Conservation (phyloP, 2,888 invertebrate species). For the Papilio protenor region DNA sequence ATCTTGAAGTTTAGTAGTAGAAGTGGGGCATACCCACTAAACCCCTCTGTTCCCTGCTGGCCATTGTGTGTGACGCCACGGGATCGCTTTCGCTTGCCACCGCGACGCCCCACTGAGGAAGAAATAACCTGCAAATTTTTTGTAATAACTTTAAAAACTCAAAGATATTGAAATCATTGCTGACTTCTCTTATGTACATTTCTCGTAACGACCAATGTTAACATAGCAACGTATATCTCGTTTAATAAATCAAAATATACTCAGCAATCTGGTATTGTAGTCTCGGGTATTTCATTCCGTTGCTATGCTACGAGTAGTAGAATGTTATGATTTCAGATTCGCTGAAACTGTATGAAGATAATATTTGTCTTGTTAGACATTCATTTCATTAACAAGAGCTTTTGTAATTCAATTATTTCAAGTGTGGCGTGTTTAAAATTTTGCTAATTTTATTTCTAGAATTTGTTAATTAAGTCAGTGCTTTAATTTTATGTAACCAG, state of each 20-base stretch:
- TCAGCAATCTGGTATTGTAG: not conserved
- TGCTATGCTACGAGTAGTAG: slow-evolving; percentile 1
- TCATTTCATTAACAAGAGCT: slow-evolving; percentile 21
- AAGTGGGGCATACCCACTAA: too few species aligned
- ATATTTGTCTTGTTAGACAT: slow-evolving; percentile 24
- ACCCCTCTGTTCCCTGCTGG: too few species aligned
- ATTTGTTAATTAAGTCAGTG: not conserved
- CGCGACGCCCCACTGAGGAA: too few species aligned
- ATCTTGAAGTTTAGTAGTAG: too few species aligned
- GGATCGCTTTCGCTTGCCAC: too few species aligned
- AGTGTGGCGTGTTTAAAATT: slow-evolving; percentile 4
- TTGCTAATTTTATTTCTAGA: not conserved
- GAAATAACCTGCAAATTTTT: too few species aligned
- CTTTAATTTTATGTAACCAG: not conserved
- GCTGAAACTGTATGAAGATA: slow-evolving; percentile 35
- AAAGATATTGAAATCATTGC: too few species aligned
- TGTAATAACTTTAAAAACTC: too few species aligned
- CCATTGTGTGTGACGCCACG: too few species aligned
- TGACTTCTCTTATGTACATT: too few species aligned
- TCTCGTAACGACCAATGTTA: not conserved
- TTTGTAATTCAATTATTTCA: not conserved
- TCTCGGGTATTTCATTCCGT: not conserved
- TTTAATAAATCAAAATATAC: slow-evolving; percentile 16
- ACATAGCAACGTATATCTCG: not conserved
- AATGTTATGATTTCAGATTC: slow-evolving; percentile 26